Evolutionary conservation across 2,888 invertebrate genomes (phyloP).

Genomic region (Tenthredo livida): DNA sequence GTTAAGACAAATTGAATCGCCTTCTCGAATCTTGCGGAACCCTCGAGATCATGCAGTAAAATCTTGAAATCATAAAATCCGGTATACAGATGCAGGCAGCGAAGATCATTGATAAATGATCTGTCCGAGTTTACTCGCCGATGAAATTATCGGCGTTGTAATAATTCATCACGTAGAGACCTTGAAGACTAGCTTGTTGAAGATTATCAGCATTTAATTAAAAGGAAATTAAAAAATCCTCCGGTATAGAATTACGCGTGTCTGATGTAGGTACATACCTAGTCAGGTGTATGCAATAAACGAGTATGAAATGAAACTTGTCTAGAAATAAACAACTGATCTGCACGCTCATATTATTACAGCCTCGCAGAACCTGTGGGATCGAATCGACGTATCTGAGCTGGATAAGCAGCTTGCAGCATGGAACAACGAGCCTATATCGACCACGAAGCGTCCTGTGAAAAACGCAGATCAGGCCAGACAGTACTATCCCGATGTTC

Average conservation of each 20-base stretch:
- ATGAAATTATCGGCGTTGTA: neutral
- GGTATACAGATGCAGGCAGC: neutral
- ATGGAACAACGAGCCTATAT: slow-evolving; percentile 61
- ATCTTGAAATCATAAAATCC: neutral
- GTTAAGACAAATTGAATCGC: neutral
- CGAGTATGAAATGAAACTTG: slow-evolving; percentile 17
- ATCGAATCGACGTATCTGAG: slow-evolving; percentile 66
- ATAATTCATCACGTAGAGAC: neutral
- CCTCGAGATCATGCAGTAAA: neutral
- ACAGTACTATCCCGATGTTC: slow-evolving; percentile 42
- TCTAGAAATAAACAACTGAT: neutral
- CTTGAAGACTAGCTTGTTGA: neutral
- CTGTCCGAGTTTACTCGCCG: neutral
- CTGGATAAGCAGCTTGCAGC: slow-evolving; percentile 61
- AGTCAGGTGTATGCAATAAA: slow-evolving; percentile 10
- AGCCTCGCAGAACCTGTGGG: slow-evolving; percentile 67
- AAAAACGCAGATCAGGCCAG: neutral
- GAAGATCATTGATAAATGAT: neutral
- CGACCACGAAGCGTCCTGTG: slow-evolving; percentile 30
- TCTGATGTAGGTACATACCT: neutral
- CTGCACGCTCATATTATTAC: slow-evolving; percentile 38
- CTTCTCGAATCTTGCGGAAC: neutral
- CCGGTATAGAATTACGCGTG: neutral
- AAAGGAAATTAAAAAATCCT: neutral
- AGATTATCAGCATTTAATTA: neutral